Evolutionary conservation across 2,797 vertebrate species (phyloP).

Genomic region (Macrochelys suwanniensis): DNA sequence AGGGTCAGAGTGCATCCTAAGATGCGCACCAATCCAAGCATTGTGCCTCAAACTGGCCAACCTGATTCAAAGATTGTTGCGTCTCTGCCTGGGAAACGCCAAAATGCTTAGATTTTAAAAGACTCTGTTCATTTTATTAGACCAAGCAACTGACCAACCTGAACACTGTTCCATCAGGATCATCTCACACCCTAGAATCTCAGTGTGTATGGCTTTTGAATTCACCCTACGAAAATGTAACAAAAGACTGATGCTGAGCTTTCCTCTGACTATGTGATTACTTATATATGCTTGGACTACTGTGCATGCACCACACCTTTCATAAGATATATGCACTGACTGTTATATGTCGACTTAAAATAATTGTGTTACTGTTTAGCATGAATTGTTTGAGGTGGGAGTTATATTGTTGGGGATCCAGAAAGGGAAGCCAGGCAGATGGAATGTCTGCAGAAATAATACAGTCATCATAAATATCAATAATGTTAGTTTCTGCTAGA

Average conservation of each 20-base stretch:
- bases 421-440: not conserved
- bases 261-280: slow-evolving; percentile 7
- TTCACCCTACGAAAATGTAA: slow-evolving; percentile 37
- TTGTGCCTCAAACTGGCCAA: accelerated
- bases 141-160: not conserved
- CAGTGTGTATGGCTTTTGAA: not conserved
- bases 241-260: slow-evolving; percentile 27
- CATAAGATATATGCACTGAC: not conserved
- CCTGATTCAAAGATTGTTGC: accelerated
- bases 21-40: not conserved
- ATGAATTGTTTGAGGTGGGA: not conserved
- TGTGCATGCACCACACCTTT: not conserved
- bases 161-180: not conserved
- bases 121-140: not conserved
- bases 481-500: not conserved
- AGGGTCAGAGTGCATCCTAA: not conserved
- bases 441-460: not conserved
- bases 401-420: accelerated
- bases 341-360: not conserved
- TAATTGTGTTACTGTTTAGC: not conserved
- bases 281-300: accelerated
- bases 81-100: not conserved
- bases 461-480: not conserved
- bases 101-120: not conserved
- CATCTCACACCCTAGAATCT: accelerated